Evolutionary conservation across 2,797 vertebrate species (phyloP).

Genomic region (Sebastes itinus): DNA sequence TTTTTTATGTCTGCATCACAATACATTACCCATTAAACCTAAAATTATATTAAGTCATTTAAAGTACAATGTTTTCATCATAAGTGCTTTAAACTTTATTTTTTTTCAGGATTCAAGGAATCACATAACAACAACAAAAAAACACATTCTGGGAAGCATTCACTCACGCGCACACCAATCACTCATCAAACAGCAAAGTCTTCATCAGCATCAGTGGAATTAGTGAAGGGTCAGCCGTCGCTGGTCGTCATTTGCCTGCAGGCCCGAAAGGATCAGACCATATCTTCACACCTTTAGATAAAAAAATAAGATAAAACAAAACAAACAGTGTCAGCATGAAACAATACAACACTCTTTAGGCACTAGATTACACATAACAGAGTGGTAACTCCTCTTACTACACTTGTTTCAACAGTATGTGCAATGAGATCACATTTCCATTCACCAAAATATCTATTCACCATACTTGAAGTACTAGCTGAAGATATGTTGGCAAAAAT

Average conservation of each 20-base stretch:
- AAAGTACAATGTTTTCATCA: neutral
- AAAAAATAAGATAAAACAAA: neutral
- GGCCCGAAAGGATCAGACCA: slow-evolving; percentile 86
- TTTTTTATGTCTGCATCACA: neutral
- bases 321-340: neutral
- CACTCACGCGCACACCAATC: slow-evolving; percentile 31
- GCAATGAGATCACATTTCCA: neutral
- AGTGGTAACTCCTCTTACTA: neutral
- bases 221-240: neutral
- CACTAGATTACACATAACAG: neutral
- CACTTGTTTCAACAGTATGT: neutral
- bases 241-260: slow-evolving; percentile 61
- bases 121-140: neutral
- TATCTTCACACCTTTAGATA: slow-evolving; percentile 77
- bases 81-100: slow-evolving; percentile 17
- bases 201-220: slow-evolving; percentile 6
- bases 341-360: neutral
- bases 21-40: neutral
- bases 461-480: no score
- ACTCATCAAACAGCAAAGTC: slow-evolving; percentile 29
- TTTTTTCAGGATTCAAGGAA: slow-evolving; percentile 45
- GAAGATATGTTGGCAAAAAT: neutral
- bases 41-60: neutral
- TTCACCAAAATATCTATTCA: neutral
- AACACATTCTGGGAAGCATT: slow-evolving; percentile 20